Base-by-base conservation (phyloP, 2,888 invertebrate species). In the Drosophila conformis region DNA sequence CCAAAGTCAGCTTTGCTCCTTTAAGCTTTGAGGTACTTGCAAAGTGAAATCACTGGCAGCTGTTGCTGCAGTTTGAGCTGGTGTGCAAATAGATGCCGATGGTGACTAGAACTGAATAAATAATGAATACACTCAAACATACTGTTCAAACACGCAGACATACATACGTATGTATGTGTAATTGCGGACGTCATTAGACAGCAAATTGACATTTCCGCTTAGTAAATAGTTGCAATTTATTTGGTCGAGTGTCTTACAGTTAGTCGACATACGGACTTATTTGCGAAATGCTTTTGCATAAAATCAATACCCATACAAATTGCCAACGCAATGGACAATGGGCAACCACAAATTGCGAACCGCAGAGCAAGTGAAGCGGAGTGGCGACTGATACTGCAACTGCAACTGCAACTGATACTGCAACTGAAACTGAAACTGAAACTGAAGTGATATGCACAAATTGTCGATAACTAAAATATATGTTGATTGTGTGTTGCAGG, bases 401-500 rank as follows among this genome's bases (percentile, higher is more conserved):
- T 4, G 10, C 4, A 13, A 21, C 21, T 21, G 21, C 21, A 21
- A 21, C 21, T 21, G 21, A 21, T 21, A 13, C 35, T 13, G 10
- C 10, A 58, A 73, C 35, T 2, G 10, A 10, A 25, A 29, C 54
- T 29, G 27, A 27, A 27, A 27, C 27, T 42, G 61, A 10, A 35
- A 35, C 13, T 4, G 10, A 31, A 62, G 57, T 40, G 40, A 40
- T 52, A 60, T 29, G 46, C 48, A 42, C 13, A 15, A 36, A 31
- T 33, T 52, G 29, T 31, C 13, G 46, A 56, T 25, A 63, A 60
- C 4, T 52, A 15, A 27, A 31, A 36, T 42, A 4, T 40, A 4
- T 40, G 57, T 46, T 57, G 51, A 60, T 54, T 70, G 27, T 51
- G 53, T 3, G 25, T 69, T 95, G 10, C 95, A 98, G 96, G 95